phyloP scores from a whole-genome alignment of 2,888 invertebrate species.

The Patella pellucida region DNA sequence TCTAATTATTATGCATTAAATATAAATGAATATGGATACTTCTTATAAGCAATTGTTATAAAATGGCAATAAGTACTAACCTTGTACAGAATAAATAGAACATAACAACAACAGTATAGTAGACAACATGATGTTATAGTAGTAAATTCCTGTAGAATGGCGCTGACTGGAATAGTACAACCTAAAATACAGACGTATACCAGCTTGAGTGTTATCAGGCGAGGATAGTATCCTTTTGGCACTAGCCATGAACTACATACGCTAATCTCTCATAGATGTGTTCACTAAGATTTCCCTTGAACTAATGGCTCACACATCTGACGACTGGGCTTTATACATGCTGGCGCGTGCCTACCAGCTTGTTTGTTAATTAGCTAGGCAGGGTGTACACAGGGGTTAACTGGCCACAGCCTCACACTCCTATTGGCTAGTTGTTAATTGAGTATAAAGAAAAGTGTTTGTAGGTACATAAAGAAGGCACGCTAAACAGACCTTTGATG shows the following conservation, averaged over 20 bases:
- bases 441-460: not conserved
- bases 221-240: not conserved
- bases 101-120: no score
- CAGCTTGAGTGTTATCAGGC: no score
- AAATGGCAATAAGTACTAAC: no score
- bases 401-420: not conserved
- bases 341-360: slow-evolving; percentile 3
- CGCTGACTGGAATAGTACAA: no score
- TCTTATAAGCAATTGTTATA: no score
- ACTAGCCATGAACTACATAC: not conserved
- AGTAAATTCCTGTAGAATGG: no score
- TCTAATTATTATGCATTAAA: no score
- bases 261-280: not conserved
- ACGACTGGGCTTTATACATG: not conserved
- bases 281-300: not conserved
- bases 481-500: not conserved
- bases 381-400: not conserved
- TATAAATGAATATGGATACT: no score
- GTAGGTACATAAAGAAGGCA: not conserved
- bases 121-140: no score
- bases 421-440: slow-evolving; percentile 2
- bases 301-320: slow-evolving; percentile 5
- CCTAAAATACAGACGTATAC: no score
- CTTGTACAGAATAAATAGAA: no score
- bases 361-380: slow-evolving; percentile 1